A percentile compares a stretch with the other conserved stretches of the same genome.
phyloP scores from a whole-genome alignment of 1,140 invertebrate genomes.

The Hylyphantes graminicola region DNA sequence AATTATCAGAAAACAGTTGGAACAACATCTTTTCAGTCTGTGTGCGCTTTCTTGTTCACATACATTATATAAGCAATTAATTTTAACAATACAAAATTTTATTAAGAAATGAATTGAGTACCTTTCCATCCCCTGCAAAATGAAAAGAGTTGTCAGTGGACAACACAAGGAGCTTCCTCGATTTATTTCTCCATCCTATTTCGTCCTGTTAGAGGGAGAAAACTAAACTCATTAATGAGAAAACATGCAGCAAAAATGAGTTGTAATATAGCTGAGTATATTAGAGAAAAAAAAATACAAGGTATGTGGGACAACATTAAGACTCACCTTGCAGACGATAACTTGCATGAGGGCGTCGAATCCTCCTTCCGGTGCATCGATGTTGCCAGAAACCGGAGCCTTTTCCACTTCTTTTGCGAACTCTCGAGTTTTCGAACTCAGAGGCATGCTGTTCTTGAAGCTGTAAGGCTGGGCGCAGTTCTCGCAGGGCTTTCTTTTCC shows the following conservation, averaged over 20 bases:
- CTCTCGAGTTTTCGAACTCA: slow-evolving; percentile 81
- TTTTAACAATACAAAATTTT: not conserved
- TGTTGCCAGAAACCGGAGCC: slow-evolving; percentile 88
- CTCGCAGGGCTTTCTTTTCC: slow-evolving; percentile 81
- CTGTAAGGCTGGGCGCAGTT: slow-evolving; percentile 93
- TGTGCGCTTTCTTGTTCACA: no score
- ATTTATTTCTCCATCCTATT: slow-evolving; percentile 63
- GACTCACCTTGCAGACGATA: slow-evolving; percentile 62
- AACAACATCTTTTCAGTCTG: no score
- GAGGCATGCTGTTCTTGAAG: slow-evolving; percentile 89
- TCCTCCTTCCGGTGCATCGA: slow-evolving; percentile 98
- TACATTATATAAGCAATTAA: not conserved
- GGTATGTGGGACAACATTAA: no score
- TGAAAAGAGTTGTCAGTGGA: slow-evolving; percentile 64
- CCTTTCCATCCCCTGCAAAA: slow-evolving; percentile 64
- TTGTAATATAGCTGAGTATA: no score
- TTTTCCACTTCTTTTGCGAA: slow-evolving; percentile 68
- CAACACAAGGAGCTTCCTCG: slow-evolving; percentile 63
- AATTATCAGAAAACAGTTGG: no score
- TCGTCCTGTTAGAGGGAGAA: slow-evolving; percentile 30
- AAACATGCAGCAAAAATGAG: no score
- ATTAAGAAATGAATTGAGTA: not conserved
- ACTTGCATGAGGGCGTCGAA: slow-evolving; percentile 99
- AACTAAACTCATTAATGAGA: no score
- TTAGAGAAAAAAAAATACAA: no score